These are phyloP conservation scores for Macrobrachium nipponense DNA, from an alignment of 1,140 invertebrate species.

Conservation along the genomic window DNA sequence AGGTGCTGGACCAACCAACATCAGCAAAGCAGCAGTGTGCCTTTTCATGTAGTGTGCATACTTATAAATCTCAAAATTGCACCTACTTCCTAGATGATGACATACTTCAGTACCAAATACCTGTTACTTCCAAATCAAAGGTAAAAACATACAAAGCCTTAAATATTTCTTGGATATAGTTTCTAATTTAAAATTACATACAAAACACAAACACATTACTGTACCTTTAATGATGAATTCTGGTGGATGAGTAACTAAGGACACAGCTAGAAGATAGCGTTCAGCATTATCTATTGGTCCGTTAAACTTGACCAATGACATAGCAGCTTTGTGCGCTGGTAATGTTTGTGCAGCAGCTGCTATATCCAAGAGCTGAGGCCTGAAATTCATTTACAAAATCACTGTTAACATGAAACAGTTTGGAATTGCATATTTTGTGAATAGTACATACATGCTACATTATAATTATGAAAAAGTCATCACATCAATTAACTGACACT, in stretches of 20 bases:
- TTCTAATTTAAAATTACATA: too few species aligned
- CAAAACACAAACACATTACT: too few species aligned
- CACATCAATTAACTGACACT: too few species aligned
- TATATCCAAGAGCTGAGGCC: conserved; percentile 77
- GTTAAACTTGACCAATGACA: conserved; percentile 74
- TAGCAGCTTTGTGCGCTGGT: conserved; percentile 77
- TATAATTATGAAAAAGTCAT: too few species aligned
- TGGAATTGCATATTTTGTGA: not conserved
- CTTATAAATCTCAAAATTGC: not conserved
- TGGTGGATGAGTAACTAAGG: conserved; percentile 75
- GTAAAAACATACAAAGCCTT: too few species aligned
- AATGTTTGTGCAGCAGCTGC: conserved; percentile 78
- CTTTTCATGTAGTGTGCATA: not conserved
- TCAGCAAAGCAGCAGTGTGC: not conserved
- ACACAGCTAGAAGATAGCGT: conserved; percentile 80
- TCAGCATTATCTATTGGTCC: conserved; percentile 75
- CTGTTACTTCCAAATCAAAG: too few species aligned
- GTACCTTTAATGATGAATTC: conserved; percentile 74
- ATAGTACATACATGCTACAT: not conserved
- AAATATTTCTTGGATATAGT: too few species aligned
- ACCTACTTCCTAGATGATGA: not conserved
- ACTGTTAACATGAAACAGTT: not conserved
- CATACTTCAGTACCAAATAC: too few species aligned
- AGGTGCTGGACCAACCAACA: too few species aligned
- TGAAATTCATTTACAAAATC: conserved; percentile 65